Conservation (phyloP, 2,797 vertebrate genomes). For the Siniperca undulata region DNA sequence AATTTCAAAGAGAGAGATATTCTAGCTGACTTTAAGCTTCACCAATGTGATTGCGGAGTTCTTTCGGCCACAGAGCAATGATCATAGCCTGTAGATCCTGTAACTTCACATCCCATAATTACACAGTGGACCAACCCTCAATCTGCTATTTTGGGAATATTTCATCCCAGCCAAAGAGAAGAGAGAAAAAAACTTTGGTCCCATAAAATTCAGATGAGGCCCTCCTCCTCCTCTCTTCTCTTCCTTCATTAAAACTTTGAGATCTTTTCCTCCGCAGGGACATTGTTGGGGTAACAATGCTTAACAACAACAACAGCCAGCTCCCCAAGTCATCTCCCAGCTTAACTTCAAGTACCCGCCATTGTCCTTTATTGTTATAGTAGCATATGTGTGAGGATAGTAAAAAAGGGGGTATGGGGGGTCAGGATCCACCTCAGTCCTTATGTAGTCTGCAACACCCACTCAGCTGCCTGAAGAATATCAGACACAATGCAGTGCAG, state of each 20-base stretch:
- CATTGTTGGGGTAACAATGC: conserved; percentile 75
- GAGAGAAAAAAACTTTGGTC: conserved; percentile 34
- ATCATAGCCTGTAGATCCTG: conserved; percentile 54
- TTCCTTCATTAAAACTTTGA: conserved; percentile 42
- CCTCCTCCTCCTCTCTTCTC: conserved; percentile 12
- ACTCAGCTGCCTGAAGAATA: conserved; percentile 44
- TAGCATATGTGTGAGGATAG: conserved; percentile 77
- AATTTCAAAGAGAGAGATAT: not conserved
- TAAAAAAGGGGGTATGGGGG: conserved; percentile 40
- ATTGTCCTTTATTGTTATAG: conserved; percentile 78
- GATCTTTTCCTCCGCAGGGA: conserved; percentile 47
- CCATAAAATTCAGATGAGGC: conserved; percentile 66
- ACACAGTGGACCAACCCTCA: conserved; percentile 52
- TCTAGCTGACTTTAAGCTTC: conserved; percentile 3
- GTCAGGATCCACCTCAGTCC: conserved; percentile 46
- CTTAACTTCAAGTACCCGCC: conserved; percentile 78
- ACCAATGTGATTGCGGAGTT: conserved; percentile 21
- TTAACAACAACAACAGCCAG: conserved; percentile 81
- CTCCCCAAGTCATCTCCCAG: conserved; percentile 69
- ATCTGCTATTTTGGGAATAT: conserved; percentile 63
- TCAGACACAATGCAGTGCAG: conserved; percentile 55
- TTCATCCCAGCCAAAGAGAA: conserved; percentile 47
- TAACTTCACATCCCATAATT: conserved; percentile 60
- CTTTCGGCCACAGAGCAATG: conserved; percentile 33
- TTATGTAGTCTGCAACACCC: conserved; percentile 69